A percentile compares a stretch with the other conserved stretches of the same genome.
These are phyloP conservation scores for Oligia strigilis DNA, from an alignment of 2,888 invertebrate species.

Conservation along the genomic window DNA sequence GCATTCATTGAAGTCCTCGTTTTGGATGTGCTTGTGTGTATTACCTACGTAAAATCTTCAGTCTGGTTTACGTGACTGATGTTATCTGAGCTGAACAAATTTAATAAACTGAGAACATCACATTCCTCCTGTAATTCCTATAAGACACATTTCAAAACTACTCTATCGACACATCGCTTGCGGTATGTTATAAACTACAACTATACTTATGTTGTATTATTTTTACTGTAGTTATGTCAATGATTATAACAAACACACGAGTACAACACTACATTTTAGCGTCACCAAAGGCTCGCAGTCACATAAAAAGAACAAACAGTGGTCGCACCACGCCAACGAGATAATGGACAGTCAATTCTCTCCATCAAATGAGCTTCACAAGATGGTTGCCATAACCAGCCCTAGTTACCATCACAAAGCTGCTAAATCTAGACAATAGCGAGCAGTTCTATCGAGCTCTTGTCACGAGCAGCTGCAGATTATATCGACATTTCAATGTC, in stretches of 20 bases:
- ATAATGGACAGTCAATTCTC: neutral
- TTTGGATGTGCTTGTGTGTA: neutral
- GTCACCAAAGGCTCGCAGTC: neutral
- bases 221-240: neutral
- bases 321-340: neutral
- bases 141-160: neutral
- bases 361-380: neutral
- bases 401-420: conserved; percentile 24
- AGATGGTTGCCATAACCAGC: conserved; percentile 3
- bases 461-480: conserved; percentile 50
- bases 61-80: neutral
- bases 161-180: neutral
- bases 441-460: conserved; percentile 29
- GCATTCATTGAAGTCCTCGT: neutral
- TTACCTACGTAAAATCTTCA: neutral
- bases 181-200: neutral
- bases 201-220: too few species aligned
- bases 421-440: conserved; percentile 46
- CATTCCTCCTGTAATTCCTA: neutral
- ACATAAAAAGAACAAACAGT: neutral
- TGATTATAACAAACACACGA: neutral
- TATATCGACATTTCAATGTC: conserved; percentile 53
- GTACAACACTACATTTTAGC: neutral
- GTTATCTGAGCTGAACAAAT: neutral
- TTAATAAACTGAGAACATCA: neutral